Percentiles rank a stretch among this genome's conserved stretches.
Conservation (phyloP, 2,888 invertebrate species). For the Cantharis rufa region DNA sequence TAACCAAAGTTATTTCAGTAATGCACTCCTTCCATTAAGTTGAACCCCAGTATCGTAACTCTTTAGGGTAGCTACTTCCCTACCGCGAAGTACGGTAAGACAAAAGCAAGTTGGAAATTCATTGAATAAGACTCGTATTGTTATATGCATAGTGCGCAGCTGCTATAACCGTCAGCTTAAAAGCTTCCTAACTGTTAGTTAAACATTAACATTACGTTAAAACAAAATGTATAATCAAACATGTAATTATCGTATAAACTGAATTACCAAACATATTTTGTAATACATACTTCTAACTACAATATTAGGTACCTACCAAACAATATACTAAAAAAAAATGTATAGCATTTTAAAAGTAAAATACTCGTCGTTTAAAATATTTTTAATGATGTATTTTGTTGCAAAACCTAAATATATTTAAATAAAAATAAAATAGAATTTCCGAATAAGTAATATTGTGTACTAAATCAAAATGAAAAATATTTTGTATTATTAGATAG, state of each 20-base stretch:
- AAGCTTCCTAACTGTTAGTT: slow-evolving; percentile 25
- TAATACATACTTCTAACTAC: not conserved
- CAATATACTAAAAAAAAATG: too few species aligned
- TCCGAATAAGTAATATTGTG: too few species aligned
- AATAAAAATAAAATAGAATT: too few species aligned
- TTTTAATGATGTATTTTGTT: too few species aligned
- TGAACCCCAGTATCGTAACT: slow-evolving; percentile 42
- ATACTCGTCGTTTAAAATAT: too few species aligned
- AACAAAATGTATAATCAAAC: slow-evolving; percentile 1
- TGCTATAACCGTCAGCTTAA: slow-evolving; percentile 38
- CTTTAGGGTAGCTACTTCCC: slow-evolving; percentile 40
- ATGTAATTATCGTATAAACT: not conserved
- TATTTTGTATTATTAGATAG: too few species aligned
- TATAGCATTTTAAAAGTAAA: too few species aligned
- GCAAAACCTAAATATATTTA: too few species aligned
- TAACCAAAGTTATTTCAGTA: slow-evolving; percentile 54
- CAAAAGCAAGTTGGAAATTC: slow-evolving; percentile 46
- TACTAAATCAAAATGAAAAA: too few species aligned
- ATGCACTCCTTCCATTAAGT: slow-evolving; percentile 52
- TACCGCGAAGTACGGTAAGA: slow-evolving; percentile 41
- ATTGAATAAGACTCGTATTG: slow-evolving; percentile 46
- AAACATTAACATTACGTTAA: slow-evolving; percentile 10
- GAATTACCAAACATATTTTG: not conserved
- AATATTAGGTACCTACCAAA: not conserved
- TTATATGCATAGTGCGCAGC: slow-evolving; percentile 41